Evolutionary conservation across 2,797 vertebrate genomes (phyloP).

Genomic region (Cuniculus paca): DNA sequence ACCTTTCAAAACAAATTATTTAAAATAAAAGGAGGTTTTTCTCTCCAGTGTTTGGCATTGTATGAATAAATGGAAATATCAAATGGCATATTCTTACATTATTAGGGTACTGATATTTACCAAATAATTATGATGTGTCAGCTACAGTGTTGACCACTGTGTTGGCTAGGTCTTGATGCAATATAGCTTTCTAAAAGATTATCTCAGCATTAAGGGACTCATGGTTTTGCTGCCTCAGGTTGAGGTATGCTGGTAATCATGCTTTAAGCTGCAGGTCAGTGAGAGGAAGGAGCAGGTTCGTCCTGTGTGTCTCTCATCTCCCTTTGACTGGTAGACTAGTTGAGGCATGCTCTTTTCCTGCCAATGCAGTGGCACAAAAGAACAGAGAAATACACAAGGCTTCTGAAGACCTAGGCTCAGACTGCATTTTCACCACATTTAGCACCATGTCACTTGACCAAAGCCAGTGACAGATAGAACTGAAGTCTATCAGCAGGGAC

Average conservation of each 20-base stretch:
- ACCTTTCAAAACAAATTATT: background rate
- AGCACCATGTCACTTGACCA: background rate
- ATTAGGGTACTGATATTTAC: background rate
- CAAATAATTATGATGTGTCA: background rate
- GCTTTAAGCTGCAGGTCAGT: background rate
- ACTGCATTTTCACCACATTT: background rate
- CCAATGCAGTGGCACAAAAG: background rate
- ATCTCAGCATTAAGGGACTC: background rate
- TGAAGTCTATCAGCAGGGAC: background rate
- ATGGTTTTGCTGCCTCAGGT: background rate
- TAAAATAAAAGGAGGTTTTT: constrained; percentile 6
- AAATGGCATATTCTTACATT: background rate
- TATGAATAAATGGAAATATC: background rate
- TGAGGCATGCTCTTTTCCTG: background rate
- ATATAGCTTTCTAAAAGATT: background rate
- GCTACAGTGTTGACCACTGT: background rate
- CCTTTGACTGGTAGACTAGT: background rate
- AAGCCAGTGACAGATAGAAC: background rate
- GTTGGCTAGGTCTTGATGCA: background rate
- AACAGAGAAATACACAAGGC: background rate
- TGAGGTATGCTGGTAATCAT: background rate
- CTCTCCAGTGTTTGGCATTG: background rate
- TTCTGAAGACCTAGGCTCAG: background rate
- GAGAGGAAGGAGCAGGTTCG: background rate
- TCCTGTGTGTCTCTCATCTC: background rate